Base-by-base conservation (phyloP, 2,888 invertebrate genomes). In the Leptarthrus brevirostris region DNA sequence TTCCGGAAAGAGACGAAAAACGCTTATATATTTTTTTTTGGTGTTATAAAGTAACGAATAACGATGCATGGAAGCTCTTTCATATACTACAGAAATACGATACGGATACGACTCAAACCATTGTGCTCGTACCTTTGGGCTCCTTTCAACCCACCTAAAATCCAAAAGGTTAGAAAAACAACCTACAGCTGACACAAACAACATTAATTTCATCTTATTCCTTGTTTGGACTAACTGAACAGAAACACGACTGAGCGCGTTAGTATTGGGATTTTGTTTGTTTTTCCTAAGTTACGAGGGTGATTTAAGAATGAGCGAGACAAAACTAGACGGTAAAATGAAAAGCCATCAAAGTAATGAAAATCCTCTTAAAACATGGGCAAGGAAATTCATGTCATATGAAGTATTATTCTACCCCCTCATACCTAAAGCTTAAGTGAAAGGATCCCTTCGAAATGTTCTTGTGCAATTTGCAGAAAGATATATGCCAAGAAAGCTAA, bases 141-240 rank as follows among this genome's bases (percentile, higher is more conserved):
- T n/a, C n/a, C n/a, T n/a, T n/a, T n/a, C n/a, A n/a, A n/a, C n/a
- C n/a, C 1, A 30, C 30, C 8, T 30, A 30, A 30, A 30, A 6
- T 30, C n/a, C 5, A 44, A 44, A 44, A 44, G 44, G 44, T 44
- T 44, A 4, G 4, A 44, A 44, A 44, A 44, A 44, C 49, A 49
- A 49, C 49, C 49, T 49, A 49, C 18, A 49, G 1, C 20, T 49
- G 49, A 49, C 49, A 49, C 49, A 49, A 49, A 49, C 18, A 49
- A 49, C 49, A 18, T 49, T 49, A 49, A 49, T 49, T 49, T 49
- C 16, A 49, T 49, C 49, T 49, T 18, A 49, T 49, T 49, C 49
- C 49, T 14, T 49, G 12, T 44, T 3, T 30, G n/a, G n/a, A 30
- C 30, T 30, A 30, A 30, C 1, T 16, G 49, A 49, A 2, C 18